These are phyloP conservation scores for Benthosema pterotum DNA, from an alignment of 2,797 vertebrate genomes.

Conservation along the genomic window DNA sequence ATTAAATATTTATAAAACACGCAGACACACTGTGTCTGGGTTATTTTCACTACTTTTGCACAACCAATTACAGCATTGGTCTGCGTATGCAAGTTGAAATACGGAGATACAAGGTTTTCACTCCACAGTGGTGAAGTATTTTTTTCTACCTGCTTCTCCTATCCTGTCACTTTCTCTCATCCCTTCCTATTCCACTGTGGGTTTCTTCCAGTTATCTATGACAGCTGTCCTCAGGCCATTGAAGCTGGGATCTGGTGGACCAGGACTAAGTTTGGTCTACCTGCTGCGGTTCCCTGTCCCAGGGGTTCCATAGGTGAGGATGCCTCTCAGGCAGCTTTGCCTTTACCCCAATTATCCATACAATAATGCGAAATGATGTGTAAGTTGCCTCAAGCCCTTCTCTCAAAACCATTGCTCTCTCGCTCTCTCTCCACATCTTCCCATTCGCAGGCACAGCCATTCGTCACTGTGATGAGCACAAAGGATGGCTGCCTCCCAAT, in stretches of 20 bases:
- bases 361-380: conserved; percentile 53
- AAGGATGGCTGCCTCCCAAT: conserved; percentile 92
- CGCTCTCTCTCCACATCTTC: conserved; percentile 6
- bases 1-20: too few relatives aligned
- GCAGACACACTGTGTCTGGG: too few relatives aligned
- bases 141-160: conserved; percentile 15
- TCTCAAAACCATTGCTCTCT: conserved; percentile 30
- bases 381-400: conserved; percentile 69
- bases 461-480: conserved; percentile 95
- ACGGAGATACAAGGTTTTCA: neutral
- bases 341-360: conserved; percentile 64
- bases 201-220: conserved; percentile 88
- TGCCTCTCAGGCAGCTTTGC: conserved; percentile 36
- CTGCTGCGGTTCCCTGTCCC: conserved; percentile 91
- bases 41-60: too few relatives aligned
- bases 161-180: neutral
- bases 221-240: conserved; percentile 94
- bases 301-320: conserved; percentile 88
- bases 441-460: conserved; percentile 86
- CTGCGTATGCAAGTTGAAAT: neutral
- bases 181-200: conserved; percentile 19
- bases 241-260: conserved; percentile 96
- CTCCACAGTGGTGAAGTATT: too few relatives aligned
- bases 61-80: neutral
- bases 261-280: conserved; percentile 92